Conservation (phyloP, 2,113 vertebrate species). For the Micromys minutus region DNA sequence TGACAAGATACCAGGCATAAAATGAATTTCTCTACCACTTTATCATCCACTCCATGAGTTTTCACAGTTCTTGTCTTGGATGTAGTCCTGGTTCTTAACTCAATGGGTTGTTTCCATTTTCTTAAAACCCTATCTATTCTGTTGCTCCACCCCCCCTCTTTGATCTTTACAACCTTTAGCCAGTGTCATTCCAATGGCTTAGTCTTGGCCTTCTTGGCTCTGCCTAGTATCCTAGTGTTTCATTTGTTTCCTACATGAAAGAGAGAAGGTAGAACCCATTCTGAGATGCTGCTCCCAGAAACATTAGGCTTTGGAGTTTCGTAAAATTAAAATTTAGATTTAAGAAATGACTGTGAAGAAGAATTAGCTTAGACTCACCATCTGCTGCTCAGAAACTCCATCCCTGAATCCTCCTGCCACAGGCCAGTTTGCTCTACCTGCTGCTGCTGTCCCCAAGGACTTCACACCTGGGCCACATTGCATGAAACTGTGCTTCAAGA, state of each 20-base stretch:
- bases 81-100: not conserved
- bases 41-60: not conserved
- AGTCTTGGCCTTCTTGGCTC: not conserved
- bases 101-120: not conserved
- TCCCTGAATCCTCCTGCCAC: not conserved
- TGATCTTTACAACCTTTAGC: not conserved
- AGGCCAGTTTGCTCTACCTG: not conserved
- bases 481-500: slow-evolving; percentile 16
- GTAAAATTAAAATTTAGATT: slow-evolving; percentile 20
- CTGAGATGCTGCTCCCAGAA: not conserved
- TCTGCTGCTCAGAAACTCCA: not conserved
- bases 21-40: not conserved
- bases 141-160: not conserved
- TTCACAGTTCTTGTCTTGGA: not conserved
- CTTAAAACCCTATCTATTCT: not conserved
- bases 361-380: not conserved
- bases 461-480: not conserved
- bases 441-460: not conserved
- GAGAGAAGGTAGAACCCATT: not conserved
- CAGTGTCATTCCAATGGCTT: not conserved
- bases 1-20: not conserved
- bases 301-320: not conserved
- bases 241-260: not conserved
- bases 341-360: slow-evolving; percentile 10
- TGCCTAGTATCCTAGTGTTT: not conserved